Base-by-base conservation (phyloP, 2,888 invertebrate species). In the Magallana nippona region DNA sequence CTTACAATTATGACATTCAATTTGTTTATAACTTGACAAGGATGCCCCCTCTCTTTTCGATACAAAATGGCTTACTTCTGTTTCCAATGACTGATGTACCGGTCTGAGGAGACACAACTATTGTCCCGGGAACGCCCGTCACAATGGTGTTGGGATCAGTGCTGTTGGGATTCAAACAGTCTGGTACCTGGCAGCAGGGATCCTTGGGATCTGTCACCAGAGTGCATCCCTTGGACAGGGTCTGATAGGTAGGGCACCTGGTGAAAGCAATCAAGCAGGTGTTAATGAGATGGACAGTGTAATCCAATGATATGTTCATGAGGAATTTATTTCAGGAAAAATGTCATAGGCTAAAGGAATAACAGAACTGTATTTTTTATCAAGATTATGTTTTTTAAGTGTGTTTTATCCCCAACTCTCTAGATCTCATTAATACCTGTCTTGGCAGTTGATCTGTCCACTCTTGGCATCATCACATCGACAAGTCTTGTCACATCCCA, bases 401-500 rank as follows among this genome's bases (percentile, higher is more conserved):
- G 44, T 44, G 44, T 44, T 44, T 44, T 44, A 44, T 44, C 44
- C 44, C 5, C 5, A 8, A 44, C 44, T 44, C 44, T 44, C 44
- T 5, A 3, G 44, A 44, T 44, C 8, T 44, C 44, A 5, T 44
- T 44, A 17, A 2, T 79, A 90, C 91, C 91, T 90, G 82, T 89
- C 89, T 82, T 87, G 84, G 82, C 91, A 91, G 32, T 88, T 89
- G 82, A 90, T 87, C 44, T 84, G 87, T 63, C 89, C 89, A 8
- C 87, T 87, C 85, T 86, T 87, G 32, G 90, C 89, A 86, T 91
- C 88, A 79, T 89, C 89, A 88, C 91, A 91, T 57, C 87, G 84
- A 57, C 91, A 91, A 13, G 87, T 82, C 85, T 89, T 88, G 63
- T 90, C 88, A 87, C 91, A 91, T 10, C 91, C 91, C 81, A 87